phyloP scores from a whole-genome alignment of 2,113 vertebrate genomes.

The Casuarius casuarius region DNA sequence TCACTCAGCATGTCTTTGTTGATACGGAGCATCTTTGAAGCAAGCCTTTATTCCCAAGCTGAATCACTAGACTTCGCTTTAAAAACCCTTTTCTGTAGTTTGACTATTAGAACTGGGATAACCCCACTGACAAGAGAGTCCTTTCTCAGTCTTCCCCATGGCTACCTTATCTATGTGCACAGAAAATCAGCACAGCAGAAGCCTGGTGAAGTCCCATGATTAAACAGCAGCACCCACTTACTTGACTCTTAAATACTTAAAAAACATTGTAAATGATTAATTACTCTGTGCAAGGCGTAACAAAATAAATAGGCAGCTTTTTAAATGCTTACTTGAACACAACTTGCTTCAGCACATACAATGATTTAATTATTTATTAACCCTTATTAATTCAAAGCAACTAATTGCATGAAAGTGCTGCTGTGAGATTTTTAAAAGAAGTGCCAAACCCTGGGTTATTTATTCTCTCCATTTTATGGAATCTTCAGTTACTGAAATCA shows the following conservation, averaged over 20 bases:
- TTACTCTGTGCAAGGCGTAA: slow-evolving; percentile 33
- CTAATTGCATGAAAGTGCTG: slow-evolving; percentile 40
- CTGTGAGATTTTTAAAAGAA: slow-evolving; percentile 1
- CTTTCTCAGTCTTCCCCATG: not conserved
- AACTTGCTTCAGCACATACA: slow-evolving; percentile 42
- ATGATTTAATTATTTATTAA: slow-evolving; percentile 62
- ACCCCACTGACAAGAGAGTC: not conserved
- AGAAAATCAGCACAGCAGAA: slow-evolving; percentile 4
- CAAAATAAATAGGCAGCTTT: slow-evolving; percentile 48
- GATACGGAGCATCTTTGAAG: not conserved
- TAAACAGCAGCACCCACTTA: slow-evolving; percentile 23
- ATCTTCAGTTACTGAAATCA: not conserved
- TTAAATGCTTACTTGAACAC: slow-evolving; percentile 48
- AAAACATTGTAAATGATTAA: slow-evolving; percentile 65
- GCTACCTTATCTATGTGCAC: not conserved
- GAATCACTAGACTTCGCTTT: slow-evolving; percentile 10
- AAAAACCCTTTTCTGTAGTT: not conserved
- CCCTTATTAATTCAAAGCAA: slow-evolving; percentile 50
- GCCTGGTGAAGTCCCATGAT: slow-evolving; percentile 4
- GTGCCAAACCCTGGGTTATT: not conserved
- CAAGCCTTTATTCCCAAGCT: not conserved
- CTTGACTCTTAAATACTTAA: slow-evolving; percentile 59
- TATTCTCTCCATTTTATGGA: not conserved
- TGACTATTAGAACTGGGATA: slow-evolving; percentile 8
- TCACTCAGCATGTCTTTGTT: not conserved